Evolutionary conservation across 92 coral and sea anemone species (phyloP).

Genomic region (Heliopora coerulea): DNA sequence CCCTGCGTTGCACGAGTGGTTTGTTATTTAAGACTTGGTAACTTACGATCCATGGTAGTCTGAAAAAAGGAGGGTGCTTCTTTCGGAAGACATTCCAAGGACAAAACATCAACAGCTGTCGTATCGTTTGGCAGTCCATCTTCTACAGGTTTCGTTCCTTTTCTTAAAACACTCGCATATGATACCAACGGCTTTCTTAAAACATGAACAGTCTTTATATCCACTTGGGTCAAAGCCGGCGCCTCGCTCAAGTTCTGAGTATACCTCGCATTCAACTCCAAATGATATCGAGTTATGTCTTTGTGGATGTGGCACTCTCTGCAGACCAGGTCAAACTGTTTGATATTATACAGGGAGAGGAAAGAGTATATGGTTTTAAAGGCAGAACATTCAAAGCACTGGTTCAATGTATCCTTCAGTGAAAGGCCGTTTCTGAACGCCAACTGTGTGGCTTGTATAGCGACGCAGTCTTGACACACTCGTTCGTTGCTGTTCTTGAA

Average conservation of each 20-base stretch:
- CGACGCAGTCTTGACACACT: slow-evolving; percentile 85
- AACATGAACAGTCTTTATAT: slow-evolving; percentile 10
- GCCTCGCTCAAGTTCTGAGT: slow-evolving; percentile 73
- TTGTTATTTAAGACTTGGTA: slow-evolving; percentile 1
- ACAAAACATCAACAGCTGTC: slow-evolving; percentile 34
- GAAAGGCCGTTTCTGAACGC: slow-evolving; percentile 73
- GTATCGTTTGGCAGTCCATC: neutral
- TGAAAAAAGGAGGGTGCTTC: slow-evolving; percentile 36
- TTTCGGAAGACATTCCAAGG: neutral
- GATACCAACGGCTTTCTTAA: slow-evolving; percentile 9
- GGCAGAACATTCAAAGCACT: slow-evolving; percentile 84
- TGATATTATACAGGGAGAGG: slow-evolving; percentile 28
- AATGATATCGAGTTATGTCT: slow-evolving; percentile 75
- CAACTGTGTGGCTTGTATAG: slow-evolving; percentile 66
- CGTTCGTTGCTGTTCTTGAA: slow-evolving; percentile 70
- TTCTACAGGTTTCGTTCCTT: slow-evolving; percentile 13
- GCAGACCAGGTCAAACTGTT: slow-evolving; percentile 71
- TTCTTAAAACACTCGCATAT: slow-evolving; percentile 30
- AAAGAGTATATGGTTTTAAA: slow-evolving; percentile 91
- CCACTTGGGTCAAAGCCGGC: slow-evolving; percentile 70
- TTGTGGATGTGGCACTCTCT: slow-evolving; percentile 75
- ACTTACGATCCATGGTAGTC: slow-evolving; percentile 36
- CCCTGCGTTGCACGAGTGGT: no score
- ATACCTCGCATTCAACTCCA: slow-evolving; percentile 77
- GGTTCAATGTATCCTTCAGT: slow-evolving; percentile 70